These are phyloP conservation scores for Siniperca scherzeri DNA, from an alignment of 2,797 vertebrate species.

Conservation along the genomic window DNA sequence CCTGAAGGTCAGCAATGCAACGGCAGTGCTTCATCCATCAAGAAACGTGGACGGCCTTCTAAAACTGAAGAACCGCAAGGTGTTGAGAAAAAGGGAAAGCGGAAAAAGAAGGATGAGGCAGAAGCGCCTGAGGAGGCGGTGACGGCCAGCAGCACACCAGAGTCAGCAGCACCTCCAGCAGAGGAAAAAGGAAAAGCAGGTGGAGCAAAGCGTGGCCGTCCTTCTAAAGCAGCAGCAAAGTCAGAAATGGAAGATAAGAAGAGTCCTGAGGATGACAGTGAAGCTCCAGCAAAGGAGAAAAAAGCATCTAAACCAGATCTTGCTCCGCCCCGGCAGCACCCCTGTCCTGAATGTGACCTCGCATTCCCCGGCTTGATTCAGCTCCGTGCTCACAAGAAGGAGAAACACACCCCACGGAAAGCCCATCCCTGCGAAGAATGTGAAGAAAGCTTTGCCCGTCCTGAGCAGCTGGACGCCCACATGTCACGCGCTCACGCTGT, in stretches of 20 bases:
- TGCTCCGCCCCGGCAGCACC: conserved; percentile 65
- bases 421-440: conserved; percentile 86
- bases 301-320: conserved; percentile 70
- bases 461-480: conserved; percentile 87
- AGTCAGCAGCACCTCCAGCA: conserved; percentile 24
- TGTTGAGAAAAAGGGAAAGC: conserved; percentile 84
- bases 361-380: conserved; percentile 76
- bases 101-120: conserved; percentile 80
- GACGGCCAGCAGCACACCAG: conserved; percentile 58
- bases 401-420: conserved; percentile 85
- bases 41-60: conserved; percentile 83
- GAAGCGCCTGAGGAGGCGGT: conserved; percentile 64
- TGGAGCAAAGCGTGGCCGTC: conserved; percentile 78
- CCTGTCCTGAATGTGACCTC: conserved; percentile 83
- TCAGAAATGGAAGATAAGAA: conserved; percentile 70
- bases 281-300: conserved; percentile 71
- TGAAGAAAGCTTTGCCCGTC: conserved; percentile 87
- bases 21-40: conserved; percentile 72
- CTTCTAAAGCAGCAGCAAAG: conserved; percentile 73
- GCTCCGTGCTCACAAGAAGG: conserved; percentile 86
- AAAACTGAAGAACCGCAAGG: conserved; percentile 71
- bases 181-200: conserved; percentile 79
- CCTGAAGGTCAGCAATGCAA: conserved; percentile 86
- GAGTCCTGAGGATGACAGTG: conserved; percentile 56
- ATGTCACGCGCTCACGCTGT: conserved; percentile 82